These are phyloP conservation scores for Myiopsitta monachus DNA, from an alignment of 2,113 vertebrate species.

Conservation along the genomic window DNA sequence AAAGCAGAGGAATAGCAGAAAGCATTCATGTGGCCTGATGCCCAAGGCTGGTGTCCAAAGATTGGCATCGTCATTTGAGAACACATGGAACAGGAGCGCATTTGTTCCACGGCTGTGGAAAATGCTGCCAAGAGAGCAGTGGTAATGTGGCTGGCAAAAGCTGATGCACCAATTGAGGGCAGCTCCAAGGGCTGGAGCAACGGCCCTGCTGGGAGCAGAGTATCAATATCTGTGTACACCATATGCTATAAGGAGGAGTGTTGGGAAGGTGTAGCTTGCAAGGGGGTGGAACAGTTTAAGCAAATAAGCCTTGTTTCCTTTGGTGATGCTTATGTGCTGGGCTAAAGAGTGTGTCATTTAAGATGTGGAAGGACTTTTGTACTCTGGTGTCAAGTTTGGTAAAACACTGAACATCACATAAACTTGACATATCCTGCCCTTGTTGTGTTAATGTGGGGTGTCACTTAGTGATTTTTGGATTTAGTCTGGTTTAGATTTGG, in stretches of 20 bases:
- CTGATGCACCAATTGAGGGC: neutral
- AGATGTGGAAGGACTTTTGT: neutral
- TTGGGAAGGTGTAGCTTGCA: neutral
- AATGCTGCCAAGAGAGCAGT: neutral
- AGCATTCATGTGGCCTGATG: neutral
- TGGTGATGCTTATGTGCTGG: neutral
- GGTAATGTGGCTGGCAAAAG: neutral
- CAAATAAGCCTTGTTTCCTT: neutral
- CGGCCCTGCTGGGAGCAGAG: neutral
- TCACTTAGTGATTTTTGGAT: neutral
- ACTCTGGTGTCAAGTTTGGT: neutral
- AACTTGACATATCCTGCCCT: neutral
- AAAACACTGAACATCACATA: accelerated
- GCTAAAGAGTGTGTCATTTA: neutral
- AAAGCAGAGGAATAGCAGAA: neutral
- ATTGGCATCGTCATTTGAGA: neutral
- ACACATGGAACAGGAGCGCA: neutral
- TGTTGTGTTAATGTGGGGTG: neutral
- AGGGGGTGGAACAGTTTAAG: neutral
- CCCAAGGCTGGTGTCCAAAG: conserved; percentile 42
- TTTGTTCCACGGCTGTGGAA: neutral
- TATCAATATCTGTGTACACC: neutral
- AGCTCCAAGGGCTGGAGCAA: neutral
- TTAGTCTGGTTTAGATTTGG: neutral
- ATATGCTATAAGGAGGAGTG: neutral